phyloP scores from a whole-genome alignment of 1,140 invertebrate species.

The Ostrea denselamellosa region DNA sequence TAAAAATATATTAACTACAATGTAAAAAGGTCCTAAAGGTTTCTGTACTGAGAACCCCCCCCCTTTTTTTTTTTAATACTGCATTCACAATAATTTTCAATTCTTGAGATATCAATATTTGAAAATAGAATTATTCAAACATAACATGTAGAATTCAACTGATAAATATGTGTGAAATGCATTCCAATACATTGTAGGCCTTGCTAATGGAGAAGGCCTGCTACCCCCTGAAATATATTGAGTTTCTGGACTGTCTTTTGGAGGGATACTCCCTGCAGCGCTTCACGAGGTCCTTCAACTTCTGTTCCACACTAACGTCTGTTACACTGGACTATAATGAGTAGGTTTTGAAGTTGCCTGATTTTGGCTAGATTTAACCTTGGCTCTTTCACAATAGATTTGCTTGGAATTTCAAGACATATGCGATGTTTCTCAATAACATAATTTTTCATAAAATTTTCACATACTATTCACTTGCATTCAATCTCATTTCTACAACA shows the following conservation, averaged over 20 bases:
- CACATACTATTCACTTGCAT: too few species aligned
- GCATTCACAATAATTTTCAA: background rate
- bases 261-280: constrained; percentile 67
- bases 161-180: background rate
- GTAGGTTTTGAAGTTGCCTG: constrained; percentile 61
- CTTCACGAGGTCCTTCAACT: constrained; percentile 68
- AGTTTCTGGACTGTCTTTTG: constrained; percentile 74
- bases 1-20: background rate
- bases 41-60: background rate
- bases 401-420: too few species aligned
- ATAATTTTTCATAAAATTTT: too few species aligned
- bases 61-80: background rate
- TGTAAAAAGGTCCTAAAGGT: background rate
- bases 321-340: constrained; percentile 77
- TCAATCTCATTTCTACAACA: too few species aligned
- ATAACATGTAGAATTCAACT: background rate
- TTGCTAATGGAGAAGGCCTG: constrained; percentile 73
- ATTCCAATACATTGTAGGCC: constrained; percentile 61
- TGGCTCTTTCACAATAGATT: too few species aligned
- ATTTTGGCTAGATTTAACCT: background rate
- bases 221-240: constrained; percentile 70
- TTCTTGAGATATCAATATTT: background rate
- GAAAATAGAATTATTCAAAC: background rate
- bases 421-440: too few species aligned
- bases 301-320: constrained; percentile 67